These are phyloP conservation scores for Tuta absoluta DNA, from an alignment of 2,888 invertebrate genomes.

Conservation along the genomic window DNA sequence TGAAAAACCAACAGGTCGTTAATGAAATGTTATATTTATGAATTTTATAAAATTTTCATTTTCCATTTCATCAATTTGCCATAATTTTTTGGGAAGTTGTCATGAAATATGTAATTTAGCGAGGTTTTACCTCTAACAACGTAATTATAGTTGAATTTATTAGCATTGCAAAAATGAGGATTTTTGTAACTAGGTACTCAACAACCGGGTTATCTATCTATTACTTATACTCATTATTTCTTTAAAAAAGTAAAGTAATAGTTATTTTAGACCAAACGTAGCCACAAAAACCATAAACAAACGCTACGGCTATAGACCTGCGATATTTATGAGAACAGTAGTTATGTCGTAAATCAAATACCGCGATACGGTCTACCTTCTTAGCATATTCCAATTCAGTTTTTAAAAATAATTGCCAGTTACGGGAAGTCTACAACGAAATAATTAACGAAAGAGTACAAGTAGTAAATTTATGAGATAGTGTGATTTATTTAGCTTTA, in stretches of 20 bases:
- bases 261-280: neutral
- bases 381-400: conserved; percentile 19
- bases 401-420: conserved; percentile 20
- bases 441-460: conserved; percentile 20
- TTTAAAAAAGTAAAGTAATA: no score
- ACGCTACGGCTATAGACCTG: neutral
- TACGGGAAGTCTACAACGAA: conserved; percentile 18
- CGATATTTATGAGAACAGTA: neutral
- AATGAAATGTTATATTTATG: neutral
- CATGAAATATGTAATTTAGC: neutral
- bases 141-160: no score
- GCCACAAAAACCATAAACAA: neutral
- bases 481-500: conserved; percentile 20
- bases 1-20: conserved; percentile 10
- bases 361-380: neutral
- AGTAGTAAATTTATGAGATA: conserved; percentile 22
- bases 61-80: neutral
- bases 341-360: conserved; percentile 3
- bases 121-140: no score
- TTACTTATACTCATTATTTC: no score
- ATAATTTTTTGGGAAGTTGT: neutral
- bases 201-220: no score
- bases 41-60: neutral
- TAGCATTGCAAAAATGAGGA: neutral
- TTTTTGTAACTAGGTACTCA: no score